Conservation (phyloP, 2,888 invertebrate species). For the Protophormia terraenovae region DNA sequence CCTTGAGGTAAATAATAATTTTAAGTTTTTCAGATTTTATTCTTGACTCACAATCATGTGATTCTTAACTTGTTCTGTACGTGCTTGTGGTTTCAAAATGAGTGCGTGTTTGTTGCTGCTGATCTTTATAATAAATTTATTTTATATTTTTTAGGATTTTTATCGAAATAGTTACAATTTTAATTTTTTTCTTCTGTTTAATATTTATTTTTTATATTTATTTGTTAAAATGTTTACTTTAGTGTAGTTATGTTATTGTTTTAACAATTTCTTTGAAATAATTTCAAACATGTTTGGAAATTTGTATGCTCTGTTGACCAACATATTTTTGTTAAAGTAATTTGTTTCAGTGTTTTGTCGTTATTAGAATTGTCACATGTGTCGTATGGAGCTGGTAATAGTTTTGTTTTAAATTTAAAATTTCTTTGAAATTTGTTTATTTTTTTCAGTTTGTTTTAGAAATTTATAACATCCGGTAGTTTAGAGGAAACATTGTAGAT, state of each 20-base stretch:
- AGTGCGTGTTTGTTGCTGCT: slow-evolving; percentile 13
- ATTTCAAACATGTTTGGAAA: slow-evolving; percentile 49
- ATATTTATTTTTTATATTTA: slow-evolving; percentile 2
- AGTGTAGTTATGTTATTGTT: neutral
- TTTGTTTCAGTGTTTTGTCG: slow-evolving; percentile 31
- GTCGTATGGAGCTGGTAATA: no score
- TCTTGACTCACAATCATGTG: slow-evolving; percentile 48
- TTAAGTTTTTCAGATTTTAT: slow-evolving; percentile 1
- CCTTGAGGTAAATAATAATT: slow-evolving; percentile 29
- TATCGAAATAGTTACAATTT: slow-evolving; percentile 62
- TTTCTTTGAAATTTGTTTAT: slow-evolving; percentile 27
- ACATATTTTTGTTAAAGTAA: slow-evolving; percentile 3
- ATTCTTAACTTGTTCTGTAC: slow-evolving; percentile 70
- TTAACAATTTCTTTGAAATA: slow-evolving; percentile 45
- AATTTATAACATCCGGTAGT: slow-evolving; percentile 65
- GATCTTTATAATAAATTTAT: slow-evolving; percentile 38
- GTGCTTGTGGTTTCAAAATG: slow-evolving; percentile 68
- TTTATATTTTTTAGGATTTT: slow-evolving; percentile 24
- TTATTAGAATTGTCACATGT: slow-evolving; percentile 62
- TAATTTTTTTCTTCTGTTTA: slow-evolving; percentile 39
- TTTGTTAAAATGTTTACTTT: neutral
- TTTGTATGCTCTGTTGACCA: slow-evolving; percentile 44
- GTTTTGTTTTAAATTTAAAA: neutral
- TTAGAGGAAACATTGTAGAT: slow-evolving; percentile 56
- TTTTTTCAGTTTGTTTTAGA: slow-evolving; percentile 20